Conservation (phyloP, 1,140 invertebrate species). For the Parapsyche elsis region DNA sequence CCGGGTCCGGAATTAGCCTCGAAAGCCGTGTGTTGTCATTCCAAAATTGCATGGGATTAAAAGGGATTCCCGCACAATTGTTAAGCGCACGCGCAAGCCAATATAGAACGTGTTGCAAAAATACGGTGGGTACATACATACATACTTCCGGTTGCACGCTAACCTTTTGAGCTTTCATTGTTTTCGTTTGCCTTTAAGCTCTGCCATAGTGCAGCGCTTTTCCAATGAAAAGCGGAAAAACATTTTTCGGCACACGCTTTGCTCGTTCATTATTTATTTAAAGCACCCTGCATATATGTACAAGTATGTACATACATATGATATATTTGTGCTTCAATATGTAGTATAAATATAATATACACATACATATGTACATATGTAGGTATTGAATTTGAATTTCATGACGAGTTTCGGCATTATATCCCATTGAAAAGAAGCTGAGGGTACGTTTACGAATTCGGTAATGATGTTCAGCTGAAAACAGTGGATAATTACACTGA, state of each 20-base stretch:
- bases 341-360: no score
- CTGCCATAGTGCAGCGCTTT: neutral
- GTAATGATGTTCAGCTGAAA: conserved; percentile 12
- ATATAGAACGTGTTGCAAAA: conserved; percentile 29
- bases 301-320: no score
- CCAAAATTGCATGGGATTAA: conserved; percentile 50
- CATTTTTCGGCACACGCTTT: neutral
- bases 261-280: neutral
- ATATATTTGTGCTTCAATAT: no score
- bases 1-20: conserved; percentile 11
- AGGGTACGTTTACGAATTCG: neutral
- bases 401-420: neutral
- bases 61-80: conserved; percentile 34
- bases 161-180: neutral
- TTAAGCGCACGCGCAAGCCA: neutral
- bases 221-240: neutral
- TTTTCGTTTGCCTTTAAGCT: conserved; percentile 5
- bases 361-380: neutral
- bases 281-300: no score
- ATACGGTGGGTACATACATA: neutral
- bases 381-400: neutral
- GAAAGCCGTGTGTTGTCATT: conserved; percentile 48
- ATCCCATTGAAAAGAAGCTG: neutral
- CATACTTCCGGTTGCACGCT: neutral
- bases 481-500: conserved; percentile 30